Evolutionary conservation across 1,140 invertebrate genomes (phyloP).

Genomic region (roundworm (Caenorhabditis elegans)): DNA sequence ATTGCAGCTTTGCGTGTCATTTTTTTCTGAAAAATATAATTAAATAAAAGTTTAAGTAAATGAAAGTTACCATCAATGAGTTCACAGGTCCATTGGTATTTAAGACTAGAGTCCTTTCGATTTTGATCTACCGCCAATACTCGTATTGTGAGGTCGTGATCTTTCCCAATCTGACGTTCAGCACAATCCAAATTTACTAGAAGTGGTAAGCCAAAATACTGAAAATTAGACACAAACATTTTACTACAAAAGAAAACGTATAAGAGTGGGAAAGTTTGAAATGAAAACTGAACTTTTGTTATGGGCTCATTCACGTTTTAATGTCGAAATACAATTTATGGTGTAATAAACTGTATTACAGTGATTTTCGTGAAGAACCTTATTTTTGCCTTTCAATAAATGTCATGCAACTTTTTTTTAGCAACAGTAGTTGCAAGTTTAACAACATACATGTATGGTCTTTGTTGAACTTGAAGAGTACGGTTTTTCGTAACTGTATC

Average conservation of each 20-base stretch:
- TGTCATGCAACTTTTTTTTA: no score
- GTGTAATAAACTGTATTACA: no score
- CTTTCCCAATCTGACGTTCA: neutral
- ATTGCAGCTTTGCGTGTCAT: neutral
- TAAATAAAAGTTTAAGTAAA: no score
- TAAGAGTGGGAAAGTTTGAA: no score
- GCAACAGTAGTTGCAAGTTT: no score
- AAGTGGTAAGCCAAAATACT: slow-evolving; percentile 7
- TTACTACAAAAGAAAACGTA: no score
- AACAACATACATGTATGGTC: neutral
- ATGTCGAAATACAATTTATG: no score
- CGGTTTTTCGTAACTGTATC: neutral
- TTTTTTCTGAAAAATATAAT: neutral
- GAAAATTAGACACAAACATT: neutral
- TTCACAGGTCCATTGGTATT: neutral
- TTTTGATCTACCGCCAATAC: neutral
- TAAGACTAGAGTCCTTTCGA: neutral
- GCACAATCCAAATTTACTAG: neutral
- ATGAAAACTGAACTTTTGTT: no score
- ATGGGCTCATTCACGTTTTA: no score
- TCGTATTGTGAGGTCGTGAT: neutral
- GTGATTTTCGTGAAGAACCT: no score
- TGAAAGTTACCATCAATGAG: neutral
- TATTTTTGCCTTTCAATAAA: no score
- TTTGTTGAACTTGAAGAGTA: neutral